These are phyloP conservation scores for Scolopax mira DNA, from an alignment of 2,113 vertebrate species.

Conservation along the genomic window DNA sequence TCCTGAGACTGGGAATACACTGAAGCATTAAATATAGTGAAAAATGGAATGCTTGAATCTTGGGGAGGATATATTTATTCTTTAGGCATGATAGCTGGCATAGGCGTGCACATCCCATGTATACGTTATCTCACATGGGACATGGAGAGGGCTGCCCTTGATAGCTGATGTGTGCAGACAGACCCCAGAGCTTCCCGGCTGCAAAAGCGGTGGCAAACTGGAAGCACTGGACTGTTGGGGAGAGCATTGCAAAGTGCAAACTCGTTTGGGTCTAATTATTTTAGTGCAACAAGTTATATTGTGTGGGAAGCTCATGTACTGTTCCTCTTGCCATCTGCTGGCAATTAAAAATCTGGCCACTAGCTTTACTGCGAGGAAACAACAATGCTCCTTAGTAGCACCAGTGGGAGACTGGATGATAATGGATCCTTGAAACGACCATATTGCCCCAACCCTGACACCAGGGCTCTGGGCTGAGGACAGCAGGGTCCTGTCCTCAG, in stretches of 20 bases:
- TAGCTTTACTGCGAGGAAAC: background rate
- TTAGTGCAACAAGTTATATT: background rate
- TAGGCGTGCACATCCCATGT: background rate
- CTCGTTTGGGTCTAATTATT: background rate
- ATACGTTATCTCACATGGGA: background rate
- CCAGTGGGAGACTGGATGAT: background rate
- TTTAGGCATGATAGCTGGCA: background rate
- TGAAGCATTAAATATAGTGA: fast-evolving
- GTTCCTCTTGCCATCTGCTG: background rate
- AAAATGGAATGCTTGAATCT: background rate
- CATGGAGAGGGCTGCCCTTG: background rate
- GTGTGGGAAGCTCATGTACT: background rate
- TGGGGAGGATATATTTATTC: background rate
- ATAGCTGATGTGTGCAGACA: background rate
- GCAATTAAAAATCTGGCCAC: background rate
- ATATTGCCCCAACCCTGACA: background rate
- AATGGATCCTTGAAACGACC: background rate
- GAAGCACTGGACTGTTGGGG: background rate
- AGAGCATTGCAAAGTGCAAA: background rate
- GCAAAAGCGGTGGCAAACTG: background rate
- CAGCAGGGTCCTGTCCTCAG: too few relatives aligned
- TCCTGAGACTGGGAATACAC: background rate
- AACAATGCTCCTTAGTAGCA: background rate
- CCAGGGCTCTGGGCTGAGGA: background rate
- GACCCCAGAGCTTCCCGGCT: background rate